Evolutionary conservation across 2,113 vertebrate genomes (phyloP).

Genomic region (Pterocles gutturalis): DNA sequence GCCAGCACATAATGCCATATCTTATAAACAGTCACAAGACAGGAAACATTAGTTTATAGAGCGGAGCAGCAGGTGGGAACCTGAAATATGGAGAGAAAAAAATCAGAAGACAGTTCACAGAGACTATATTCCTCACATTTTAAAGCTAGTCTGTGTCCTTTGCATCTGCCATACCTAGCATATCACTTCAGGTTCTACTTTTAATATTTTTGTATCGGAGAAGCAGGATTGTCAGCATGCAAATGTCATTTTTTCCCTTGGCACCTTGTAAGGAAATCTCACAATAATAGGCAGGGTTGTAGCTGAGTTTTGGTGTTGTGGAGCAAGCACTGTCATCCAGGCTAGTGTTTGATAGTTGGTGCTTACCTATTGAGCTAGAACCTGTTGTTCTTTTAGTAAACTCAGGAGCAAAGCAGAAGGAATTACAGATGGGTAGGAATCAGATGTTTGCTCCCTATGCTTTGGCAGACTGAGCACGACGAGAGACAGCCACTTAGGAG

Average conservation of each 20-base stretch:
- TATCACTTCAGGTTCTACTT: neutral
- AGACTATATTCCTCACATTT: neutral
- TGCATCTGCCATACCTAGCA: neutral
- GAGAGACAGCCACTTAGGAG: neutral
- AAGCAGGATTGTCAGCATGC: neutral
- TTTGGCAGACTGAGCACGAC: rapidly evolving
- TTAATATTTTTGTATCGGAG: neutral
- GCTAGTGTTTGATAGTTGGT: too few species aligned
- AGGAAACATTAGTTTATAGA: neutral
- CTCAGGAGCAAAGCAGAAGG: neutral
- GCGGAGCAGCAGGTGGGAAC: neutral
- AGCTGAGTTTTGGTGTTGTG: neutral
- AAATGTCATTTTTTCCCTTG: neutral
- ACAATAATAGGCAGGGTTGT: neutral
- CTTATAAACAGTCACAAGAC: neutral
- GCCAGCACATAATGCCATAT: neutral
- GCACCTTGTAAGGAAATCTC: neutral
- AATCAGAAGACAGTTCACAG: neutral
- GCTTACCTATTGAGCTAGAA: neutral
- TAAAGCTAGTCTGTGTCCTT: neutral
- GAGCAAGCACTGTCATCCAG: neutral
- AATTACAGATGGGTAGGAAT: neutral
- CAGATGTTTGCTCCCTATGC: neutral
- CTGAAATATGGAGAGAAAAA: neutral
- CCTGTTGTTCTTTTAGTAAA: neutral